phyloP scores from a whole-genome alignment of 2,888 invertebrate species.

The Eurytoma californica region DNA sequence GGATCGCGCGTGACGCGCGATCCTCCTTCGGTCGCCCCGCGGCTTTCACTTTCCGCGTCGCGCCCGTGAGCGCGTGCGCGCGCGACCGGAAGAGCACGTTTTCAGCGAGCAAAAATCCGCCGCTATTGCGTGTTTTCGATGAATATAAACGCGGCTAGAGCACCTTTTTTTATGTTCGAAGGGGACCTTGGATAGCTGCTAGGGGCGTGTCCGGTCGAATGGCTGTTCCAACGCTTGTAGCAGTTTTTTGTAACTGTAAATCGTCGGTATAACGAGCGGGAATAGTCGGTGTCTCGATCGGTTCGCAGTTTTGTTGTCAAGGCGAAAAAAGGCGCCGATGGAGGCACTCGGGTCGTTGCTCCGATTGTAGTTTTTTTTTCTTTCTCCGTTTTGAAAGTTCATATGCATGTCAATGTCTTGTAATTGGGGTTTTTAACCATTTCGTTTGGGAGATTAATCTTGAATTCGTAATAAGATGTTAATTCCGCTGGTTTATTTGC shows the following conservation, averaged over 20 bases:
- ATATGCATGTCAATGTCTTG: not conserved
- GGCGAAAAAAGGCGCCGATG: too few species aligned
- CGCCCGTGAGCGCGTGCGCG: not conserved
- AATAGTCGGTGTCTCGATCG: not conserved
- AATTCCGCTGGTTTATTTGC: too few species aligned
- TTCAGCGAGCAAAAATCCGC: too few species aligned
- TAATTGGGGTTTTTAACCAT: too few species aligned
- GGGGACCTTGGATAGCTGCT: not conserved
- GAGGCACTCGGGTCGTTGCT: constrained; percentile 15
- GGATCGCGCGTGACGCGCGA: constrained; percentile 13
- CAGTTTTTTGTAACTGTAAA: constrained; percentile 35
- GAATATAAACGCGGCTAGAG: not conserved
- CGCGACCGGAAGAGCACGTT: constrained; percentile 9
- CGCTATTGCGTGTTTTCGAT: constrained; percentile 8
- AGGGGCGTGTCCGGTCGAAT: constrained; percentile 8
- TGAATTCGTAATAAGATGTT: too few species aligned
- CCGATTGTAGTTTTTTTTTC: not conserved
- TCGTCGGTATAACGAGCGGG: not conserved
- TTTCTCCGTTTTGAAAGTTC: not conserved
- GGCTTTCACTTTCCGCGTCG: constrained; percentile 36
- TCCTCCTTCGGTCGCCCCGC: not conserved
- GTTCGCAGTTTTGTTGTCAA: not conserved
- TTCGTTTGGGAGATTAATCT: too few species aligned
- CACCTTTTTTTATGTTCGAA: not conserved
- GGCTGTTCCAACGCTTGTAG: not conserved